These are phyloP conservation scores for Plotosus lineatus DNA, from an alignment of 2,113 vertebrate species.

Conservation along the genomic window DNA sequence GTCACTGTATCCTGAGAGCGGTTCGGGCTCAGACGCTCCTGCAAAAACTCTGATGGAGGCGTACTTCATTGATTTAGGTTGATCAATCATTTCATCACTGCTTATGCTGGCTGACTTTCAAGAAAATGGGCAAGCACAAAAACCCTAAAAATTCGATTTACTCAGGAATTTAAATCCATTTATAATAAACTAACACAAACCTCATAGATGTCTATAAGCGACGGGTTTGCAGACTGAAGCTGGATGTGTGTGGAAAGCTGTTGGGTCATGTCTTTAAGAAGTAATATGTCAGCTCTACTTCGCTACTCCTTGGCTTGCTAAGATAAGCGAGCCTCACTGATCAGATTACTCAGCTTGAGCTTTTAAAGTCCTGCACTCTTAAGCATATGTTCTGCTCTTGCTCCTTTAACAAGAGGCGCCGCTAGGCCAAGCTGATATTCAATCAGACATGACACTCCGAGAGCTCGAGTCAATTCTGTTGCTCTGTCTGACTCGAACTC, in stretches of 20 bases:
- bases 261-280: constrained; percentile 30
- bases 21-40: neutral
- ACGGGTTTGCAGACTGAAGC: constrained; percentile 6
- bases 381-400: constrained; percentile 12
- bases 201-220: neutral
- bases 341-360: constrained; percentile 46
- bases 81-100: neutral
- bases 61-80: neutral
- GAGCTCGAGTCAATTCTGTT: neutral
- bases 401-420: constrained; percentile 8
- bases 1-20: neutral
- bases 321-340: constrained; percentile 41
- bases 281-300: constrained; percentile 45
- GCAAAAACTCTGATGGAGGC: neutral
- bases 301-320: constrained; percentile 22
- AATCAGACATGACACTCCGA: constrained; percentile 32
- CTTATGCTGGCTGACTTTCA: neutral
- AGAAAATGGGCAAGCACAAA: neutral
- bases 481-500: neutral
- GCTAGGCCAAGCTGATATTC: constrained; percentile 30
- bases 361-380: constrained; percentile 35
- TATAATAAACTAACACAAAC: neutral
- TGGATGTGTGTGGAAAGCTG: constrained; percentile 20
- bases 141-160: neutral
- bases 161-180: neutral